Evolutionary conservation across 1,140 invertebrate species (phyloP).

Genomic region (Atta cephalotes): DNA sequence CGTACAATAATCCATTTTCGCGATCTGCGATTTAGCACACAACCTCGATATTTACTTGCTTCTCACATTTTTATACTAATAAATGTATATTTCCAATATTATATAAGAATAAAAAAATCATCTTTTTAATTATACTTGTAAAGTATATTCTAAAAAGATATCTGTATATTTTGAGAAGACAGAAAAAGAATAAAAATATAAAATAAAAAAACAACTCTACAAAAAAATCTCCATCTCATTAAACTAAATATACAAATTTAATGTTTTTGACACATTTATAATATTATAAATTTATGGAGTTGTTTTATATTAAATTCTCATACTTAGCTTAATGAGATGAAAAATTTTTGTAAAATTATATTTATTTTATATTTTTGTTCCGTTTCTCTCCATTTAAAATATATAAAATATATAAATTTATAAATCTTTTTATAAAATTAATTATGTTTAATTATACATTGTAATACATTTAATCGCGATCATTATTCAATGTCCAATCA

Average conservation of each 20-base stretch:
- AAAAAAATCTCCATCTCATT: no score
- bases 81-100: background rate
- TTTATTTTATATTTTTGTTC: background rate
- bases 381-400: background rate
- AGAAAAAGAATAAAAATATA: no score
- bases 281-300: background rate
- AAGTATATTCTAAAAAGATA: background rate
- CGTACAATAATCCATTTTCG: conserved; percentile 6
- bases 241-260: no score
- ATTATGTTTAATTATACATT: background rate
- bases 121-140: background rate
- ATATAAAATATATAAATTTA: background rate
- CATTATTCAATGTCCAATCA: conserved; percentile 20
- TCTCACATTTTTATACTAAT: background rate
- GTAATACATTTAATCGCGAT: background rate
- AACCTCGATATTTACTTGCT: background rate
- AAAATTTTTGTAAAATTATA: background rate
- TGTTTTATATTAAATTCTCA: background rate
- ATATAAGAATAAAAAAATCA: background rate
- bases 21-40: background rate
- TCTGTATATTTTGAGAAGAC: no score
- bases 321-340: background rate
- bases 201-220: no score
- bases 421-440: background rate
- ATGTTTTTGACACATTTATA: no score